A percentile compares a stretch with the other conserved stretches of the same genome.
These are phyloP conservation scores for Zelostemma sp. DNA, from an alignment of 1,140 invertebrate genomes.

Conservation along the genomic window DNA sequence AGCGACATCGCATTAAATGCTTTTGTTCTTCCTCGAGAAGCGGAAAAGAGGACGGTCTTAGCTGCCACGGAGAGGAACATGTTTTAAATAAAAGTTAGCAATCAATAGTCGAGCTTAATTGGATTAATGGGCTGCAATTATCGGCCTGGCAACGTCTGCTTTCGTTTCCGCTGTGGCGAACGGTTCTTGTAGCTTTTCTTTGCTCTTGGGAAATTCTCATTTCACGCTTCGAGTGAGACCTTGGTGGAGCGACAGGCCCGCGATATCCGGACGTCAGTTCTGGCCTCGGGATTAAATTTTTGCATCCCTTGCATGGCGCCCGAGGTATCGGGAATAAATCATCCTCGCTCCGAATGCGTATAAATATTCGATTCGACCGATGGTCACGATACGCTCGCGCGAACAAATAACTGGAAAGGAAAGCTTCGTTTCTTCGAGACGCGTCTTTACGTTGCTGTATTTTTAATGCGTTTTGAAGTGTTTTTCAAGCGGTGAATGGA, in stretches of 20 bases:
- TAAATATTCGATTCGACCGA: conserved; percentile 35
- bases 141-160: neutral
- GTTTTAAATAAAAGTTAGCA: neutral
- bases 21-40: too few species aligned
- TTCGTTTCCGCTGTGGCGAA: neutral
- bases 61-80: neutral
- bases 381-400: conserved; percentile 12
- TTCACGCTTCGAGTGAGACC: conserved; percentile 28
- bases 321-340: conserved; percentile 20
- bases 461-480: too few species aligned
- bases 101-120: neutral
- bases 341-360: conserved; percentile 13
- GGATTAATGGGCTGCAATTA: neutral
- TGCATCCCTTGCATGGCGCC: conserved; percentile 13
- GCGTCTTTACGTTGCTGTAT: too few species aligned
- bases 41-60: too few species aligned
- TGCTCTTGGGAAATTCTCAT: conserved; percentile 37
- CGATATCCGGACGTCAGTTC: conserved; percentile 1
- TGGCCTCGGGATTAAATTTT: conserved; percentile 23
- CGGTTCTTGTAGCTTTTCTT: conserved; percentile 18
- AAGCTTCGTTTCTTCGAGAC: too few species aligned
- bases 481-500: too few species aligned
- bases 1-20: neutral
- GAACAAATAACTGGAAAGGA: too few species aligned
- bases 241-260: conserved; percentile 2